Base-by-base conservation (phyloP, 2,797 vertebrate genomes). In the Coreius guichenoti region DNA sequence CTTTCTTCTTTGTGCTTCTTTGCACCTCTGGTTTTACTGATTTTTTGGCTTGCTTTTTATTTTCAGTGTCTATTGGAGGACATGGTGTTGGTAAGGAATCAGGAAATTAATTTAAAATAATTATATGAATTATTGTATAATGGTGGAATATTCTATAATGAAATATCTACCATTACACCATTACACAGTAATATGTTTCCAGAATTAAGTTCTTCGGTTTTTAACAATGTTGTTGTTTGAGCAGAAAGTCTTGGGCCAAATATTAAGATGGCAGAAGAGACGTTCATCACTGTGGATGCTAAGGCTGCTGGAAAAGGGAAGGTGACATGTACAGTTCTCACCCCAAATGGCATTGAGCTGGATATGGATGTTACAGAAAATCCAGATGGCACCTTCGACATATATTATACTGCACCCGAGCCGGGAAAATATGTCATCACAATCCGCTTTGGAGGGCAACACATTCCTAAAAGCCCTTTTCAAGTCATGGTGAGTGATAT, bases 291-390 rank as follows among this genome's bases (percentile, higher is more conserved):
- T 0, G 98, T 99, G 86, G 97, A 99, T 0, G 98, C 98, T 72
- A 99, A 99, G 90, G 96, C 98, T 0, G 98, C 98, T 0, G 98
- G 98, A 54, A 98, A 98, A 90, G 98, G 98, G 86, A 99, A 99
- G 93, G 98, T 99, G 86, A 99, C 98, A 4, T 99, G 98, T 88
- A 98, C 97, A 11, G 98, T 99, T 54, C 95, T 95, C 43, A 99
- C 98, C 0, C 98, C 98, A 0, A 96, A 98, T 0, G 98, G 98
- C n/a, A 95, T 96, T 0, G 98, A 99, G 92, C 92, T 98, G 21
- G 98, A 99, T 2, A 97, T 99, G 91, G 97, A 99, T 0, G 98
- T 99, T 91, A 97, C 97, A 31, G 98, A 99, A 93, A 99, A 99
- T 92, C 95, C 93, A 0, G 98, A 99, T 0, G 98, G 98, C 19